Evolutionary conservation across 2,888 invertebrate species (phyloP), one percentile per base, ranked within the genome.

Genomic region (Hybos culiciformis): DNA sequence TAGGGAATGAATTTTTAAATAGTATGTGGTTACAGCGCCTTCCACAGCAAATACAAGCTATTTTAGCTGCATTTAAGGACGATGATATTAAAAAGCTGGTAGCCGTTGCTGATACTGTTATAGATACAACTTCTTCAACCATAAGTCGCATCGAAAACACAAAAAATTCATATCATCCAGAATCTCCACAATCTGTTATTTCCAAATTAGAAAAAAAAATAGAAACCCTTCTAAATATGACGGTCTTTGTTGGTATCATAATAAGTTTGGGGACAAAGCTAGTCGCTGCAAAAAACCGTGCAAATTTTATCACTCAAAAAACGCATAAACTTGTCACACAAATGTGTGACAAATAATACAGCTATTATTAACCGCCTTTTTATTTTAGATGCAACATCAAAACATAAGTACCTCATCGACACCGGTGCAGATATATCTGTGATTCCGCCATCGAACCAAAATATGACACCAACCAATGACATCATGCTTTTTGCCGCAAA

Each of bases 401-500:
- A 5, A 23, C 9, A 23, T 11, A 39, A 24, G 11, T 39, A 39
- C 24, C n/a, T 36, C 5, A 31, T 42, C 18, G 42, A 45, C 17
- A 32, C 29, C 29, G 42, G 46, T 14, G 48, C 48, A 14, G 50
- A 48, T 23, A 32, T 43, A 23, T 50, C 48, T 12, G 47, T 48
- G 1, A 11, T 48, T 17, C 44, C 46, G 4, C 29, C 43, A 11
- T 31, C 24, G 1, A 32, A 40, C 33, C 21, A 21, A 12, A 42
- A 40, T 11, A 11, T 32, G 15, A 41, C 33, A 26, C 23, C 21
- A 12, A 4, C 17, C 3, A 37, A 29, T 1, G 29, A 24, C 14
- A 29, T 31, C 33, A 20, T 15, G 15, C 14, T 39, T 21, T 42
- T 34, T 32, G 44, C 43, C 5, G 43, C 42, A 7, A 46, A 46